Conservation (phyloP, 2,888 invertebrate species). For the Drepana falcataria region DNA sequence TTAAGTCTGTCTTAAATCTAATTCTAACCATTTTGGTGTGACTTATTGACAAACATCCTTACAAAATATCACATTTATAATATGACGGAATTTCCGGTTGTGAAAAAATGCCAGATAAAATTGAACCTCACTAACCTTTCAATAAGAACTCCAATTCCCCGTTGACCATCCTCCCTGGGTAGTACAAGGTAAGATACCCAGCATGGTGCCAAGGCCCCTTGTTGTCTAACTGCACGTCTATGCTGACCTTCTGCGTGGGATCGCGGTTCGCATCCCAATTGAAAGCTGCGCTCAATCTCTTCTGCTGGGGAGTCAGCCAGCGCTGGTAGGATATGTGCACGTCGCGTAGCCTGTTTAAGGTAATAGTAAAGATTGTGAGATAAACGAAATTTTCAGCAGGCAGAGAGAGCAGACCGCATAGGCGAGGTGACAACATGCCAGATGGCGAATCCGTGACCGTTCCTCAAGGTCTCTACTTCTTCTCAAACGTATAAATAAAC, state of each 20-base stretch:
- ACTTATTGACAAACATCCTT: too few species aligned
- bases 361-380: not conserved
- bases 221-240: slow-evolving; percentile 80
- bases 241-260: slow-evolving; percentile 84
- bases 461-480: too few species aligned
- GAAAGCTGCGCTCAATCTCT: slow-evolving; percentile 84
- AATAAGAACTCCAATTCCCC: slow-evolving; percentile 81
- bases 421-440: too few species aligned
- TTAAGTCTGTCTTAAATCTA: too few species aligned
- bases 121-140: slow-evolving; percentile 48
- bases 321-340: slow-evolving; percentile 83
- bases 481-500: too few species aligned
- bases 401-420: too few species aligned
- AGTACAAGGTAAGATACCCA: slow-evolving; percentile 82
- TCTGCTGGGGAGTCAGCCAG: slow-evolving; percentile 77
- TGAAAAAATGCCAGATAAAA: too few species aligned
- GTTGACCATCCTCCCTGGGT: slow-evolving; percentile 86
- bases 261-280: slow-evolving; percentile 94
- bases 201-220: slow-evolving; percentile 80
- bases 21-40: too few species aligned
- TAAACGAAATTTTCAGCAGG: too few species aligned
- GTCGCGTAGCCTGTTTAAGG: slow-evolving; percentile 77
- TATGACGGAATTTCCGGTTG: too few species aligned
- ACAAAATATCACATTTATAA: too few species aligned
- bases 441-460: too few species aligned